A percentile compares a stretch with the other conserved stretches of the same genome.
Evolutionary conservation across 2,888 invertebrate species (phyloP).

Genomic region (Himalopsyche anomala): DNA sequence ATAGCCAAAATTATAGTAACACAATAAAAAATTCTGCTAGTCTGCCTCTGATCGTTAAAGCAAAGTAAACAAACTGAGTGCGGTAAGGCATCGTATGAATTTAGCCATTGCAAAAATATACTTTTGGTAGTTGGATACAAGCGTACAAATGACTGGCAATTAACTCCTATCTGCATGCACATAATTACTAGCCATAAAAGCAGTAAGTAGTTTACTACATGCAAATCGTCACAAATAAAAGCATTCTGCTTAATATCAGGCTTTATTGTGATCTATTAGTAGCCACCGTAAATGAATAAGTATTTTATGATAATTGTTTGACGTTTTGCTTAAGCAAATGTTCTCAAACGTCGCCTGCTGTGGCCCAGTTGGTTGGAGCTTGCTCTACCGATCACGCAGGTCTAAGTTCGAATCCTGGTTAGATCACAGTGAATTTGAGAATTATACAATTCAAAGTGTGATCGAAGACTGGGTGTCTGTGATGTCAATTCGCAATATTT

Average conservation of each 20-base stretch:
- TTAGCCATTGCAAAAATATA: neutral
- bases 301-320: neutral
- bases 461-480: no score
- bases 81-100: neutral
- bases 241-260: slow-evolving; percentile 29
- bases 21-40: neutral
- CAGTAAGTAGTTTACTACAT: slow-evolving; percentile 28
- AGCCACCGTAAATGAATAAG: neutral
- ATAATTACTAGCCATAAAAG: slow-evolving; percentile 48
- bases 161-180: slow-evolving; percentile 44
- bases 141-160: slow-evolving; percentile 53
- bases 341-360: no score
- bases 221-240: slow-evolving; percentile 44
- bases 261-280: slow-evolving; percentile 42
- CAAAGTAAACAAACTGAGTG: neutral
- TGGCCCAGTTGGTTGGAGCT: no score
- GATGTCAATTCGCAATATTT: no score
- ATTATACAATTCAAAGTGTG: no score
- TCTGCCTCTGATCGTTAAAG: neutral
- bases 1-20: no score
- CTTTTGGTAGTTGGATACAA: neutral
- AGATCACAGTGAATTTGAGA: no score
- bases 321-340: no score
- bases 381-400: no score
- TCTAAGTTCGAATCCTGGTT: no score